These are phyloP conservation scores for Anthonomus grandis DNA, from an alignment of 1,140 invertebrate genomes.

Conservation along the genomic window DNA sequence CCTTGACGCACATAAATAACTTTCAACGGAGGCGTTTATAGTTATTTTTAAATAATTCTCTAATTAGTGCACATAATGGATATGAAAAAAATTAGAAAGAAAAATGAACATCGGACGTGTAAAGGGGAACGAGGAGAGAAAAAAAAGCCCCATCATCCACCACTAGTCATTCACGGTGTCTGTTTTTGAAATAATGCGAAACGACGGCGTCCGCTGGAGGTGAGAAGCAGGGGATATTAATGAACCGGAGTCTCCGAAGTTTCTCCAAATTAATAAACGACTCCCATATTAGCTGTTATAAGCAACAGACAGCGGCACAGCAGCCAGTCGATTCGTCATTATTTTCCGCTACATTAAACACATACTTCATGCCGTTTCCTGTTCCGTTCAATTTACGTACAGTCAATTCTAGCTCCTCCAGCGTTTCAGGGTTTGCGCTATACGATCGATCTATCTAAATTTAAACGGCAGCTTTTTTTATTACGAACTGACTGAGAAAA, in stretches of 20 bases:
- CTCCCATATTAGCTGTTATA: conserved; percentile 50
- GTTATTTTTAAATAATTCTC: no score
- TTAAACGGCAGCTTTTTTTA: no score
- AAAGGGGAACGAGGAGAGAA: no score
- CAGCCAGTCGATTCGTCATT: conserved; percentile 53
- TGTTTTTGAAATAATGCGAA: conserved; percentile 47
- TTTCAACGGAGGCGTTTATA: no score
- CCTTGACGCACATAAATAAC: no score
- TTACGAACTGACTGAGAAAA: no score
- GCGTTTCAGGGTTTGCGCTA: conserved; percentile 32
- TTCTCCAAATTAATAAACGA: conserved; percentile 50
- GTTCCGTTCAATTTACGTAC: conserved; percentile 44
- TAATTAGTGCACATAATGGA: no score
- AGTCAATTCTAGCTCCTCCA: no score
- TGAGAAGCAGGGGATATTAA: conserved; percentile 50
- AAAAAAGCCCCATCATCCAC: conserved; percentile 33
- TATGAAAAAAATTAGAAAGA: no score
- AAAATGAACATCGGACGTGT: no score
- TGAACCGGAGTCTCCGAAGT: conserved; percentile 40
- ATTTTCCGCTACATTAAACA: conserved; percentile 51
- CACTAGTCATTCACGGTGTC: conserved; percentile 46
- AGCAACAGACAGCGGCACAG: conserved; percentile 51
- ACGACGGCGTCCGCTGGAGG: conserved; percentile 35
- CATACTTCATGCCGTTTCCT: conserved; percentile 48
- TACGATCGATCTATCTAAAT: conserved; percentile 18